Evolutionary conservation across 2,797 vertebrate genomes (phyloP).

Genomic region (Taeniopygia guttata): DNA sequence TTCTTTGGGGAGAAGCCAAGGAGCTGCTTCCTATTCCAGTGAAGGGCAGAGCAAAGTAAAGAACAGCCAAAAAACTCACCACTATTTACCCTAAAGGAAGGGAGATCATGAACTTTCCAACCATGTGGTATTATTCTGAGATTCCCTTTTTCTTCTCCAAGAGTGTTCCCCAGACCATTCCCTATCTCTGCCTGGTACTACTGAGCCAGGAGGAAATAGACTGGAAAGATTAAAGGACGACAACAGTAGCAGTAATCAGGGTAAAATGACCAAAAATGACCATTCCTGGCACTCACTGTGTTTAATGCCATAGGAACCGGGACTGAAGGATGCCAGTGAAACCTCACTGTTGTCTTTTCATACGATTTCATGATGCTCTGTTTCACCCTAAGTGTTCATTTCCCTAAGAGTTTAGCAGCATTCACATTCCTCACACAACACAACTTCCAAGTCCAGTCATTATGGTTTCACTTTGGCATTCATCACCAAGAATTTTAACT

Average conservation of each 20-base stretch:
- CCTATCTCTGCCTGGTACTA: background rate
- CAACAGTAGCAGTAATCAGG: background rate
- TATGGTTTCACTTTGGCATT: background rate
- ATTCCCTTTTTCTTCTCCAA: background rate
- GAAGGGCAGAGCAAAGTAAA: background rate
- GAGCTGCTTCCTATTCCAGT: background rate
- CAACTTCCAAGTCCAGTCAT: background rate
- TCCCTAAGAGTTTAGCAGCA: background rate
- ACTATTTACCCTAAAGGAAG: background rate
- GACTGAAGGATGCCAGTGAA: background rate
- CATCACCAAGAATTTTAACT: conserved; percentile 37
- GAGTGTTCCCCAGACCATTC: background rate
- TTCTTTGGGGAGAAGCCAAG: background rate
- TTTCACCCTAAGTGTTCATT: background rate
- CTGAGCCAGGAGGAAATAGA: background rate
- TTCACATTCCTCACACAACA: background rate
- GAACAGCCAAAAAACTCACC: background rate
- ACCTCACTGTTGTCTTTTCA: background rate
- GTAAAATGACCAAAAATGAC: accelerated
- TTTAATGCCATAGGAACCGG: background rate
- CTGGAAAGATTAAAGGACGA: background rate
- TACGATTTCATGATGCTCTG: background rate
- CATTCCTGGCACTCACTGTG: background rate
- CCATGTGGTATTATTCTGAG: background rate
- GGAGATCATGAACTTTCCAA: background rate